Percentiles rank a stretch among this genome's conserved stretches.
These are phyloP conservation scores for Drosophila colorata DNA, from an alignment of 2,888 invertebrate genomes.

Conservation along the genomic window DNA sequence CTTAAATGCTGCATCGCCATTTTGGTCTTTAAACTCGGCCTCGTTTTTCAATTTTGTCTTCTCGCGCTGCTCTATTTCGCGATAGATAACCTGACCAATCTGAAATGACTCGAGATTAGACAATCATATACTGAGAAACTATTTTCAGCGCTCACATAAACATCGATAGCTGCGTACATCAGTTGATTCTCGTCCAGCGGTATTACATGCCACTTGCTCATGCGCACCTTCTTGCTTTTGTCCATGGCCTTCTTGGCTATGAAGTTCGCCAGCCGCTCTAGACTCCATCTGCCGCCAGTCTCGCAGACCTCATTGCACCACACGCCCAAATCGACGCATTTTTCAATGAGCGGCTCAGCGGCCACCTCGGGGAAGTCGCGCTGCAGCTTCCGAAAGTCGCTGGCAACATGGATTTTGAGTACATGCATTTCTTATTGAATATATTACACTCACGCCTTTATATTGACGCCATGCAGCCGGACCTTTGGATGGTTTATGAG, in stretches of 20 bases:
- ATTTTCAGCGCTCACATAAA: conserved; percentile 86
- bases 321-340: conserved; percentile 87
- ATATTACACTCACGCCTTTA: conserved; percentile 86
- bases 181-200: conserved; percentile 87
- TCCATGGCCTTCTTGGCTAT: conserved; percentile 86
- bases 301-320: conserved; percentile 87
- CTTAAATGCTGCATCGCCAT: conserved; percentile 82
- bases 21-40: conserved; percentile 72
- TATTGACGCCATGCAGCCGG: conserved; percentile 88
- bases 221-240: conserved; percentile 87
- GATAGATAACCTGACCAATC: conserved; percentile 85
- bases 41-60: conserved; percentile 72
- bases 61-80: conserved; percentile 77
- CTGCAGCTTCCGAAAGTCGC: conserved; percentile 88
- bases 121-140: accelerated
- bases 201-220: conserved; percentile 87
- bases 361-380: conserved; percentile 88
- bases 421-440: accelerated
- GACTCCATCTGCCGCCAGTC: conserved; percentile 87
- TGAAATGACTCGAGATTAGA: conserved; percentile 34
- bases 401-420: conserved; percentile 71
- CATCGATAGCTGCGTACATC: conserved; percentile 88
- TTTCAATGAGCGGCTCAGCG: conserved; percentile 86
- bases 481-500: conserved; percentile 87
- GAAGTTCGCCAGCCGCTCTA: conserved; percentile 87